Base-by-base conservation (phyloP, 37 sponge, comb jelly and placozoan genomes). In the Ianthella basta region DNA sequence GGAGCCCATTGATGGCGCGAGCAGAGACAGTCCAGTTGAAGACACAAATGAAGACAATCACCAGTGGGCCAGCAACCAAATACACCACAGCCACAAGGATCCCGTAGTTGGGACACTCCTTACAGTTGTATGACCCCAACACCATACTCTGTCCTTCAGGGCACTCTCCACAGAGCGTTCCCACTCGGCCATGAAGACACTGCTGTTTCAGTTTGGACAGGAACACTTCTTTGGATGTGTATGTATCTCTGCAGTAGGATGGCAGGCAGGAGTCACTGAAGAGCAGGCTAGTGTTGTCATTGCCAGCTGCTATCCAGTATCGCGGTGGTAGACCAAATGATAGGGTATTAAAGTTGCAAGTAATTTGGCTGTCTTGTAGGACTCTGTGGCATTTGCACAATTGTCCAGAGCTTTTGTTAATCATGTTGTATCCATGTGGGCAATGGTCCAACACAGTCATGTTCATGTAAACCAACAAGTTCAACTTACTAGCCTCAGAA, bases 151-250 rank as follows among this genome's bases (percentile, higher is more conserved):
- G 25, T 54, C 77, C 56, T 8, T 25, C 1, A 15, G 13, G 37
- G 37, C 89, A 88, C 10, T 37, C 37, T 20, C 89, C 89, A 88
- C 89, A 88, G 0, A 88, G 72, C 55, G 84, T 27, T 50, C 89
- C 89, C 6, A 60, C 13, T 15, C 79, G 80, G 53, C 67, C 50
- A 50, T 84, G 8, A 15, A 19, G 14, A 79, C 89, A 88, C 50
- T 83, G 84, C 24, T 15, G n/a, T n/a, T n/a, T n/a, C n/a, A n/a
- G n/a, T n/a, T n/a, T n/a, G n/a, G n/a, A n/a, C n/a, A n/a, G n/a
- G n/a, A n/a, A n/a, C n/a, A n/a, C n/a, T n/a, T n/a, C n/a, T n/a
- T n/a, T n/a, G n/a, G n/a, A n/a, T n/a, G n/a, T n/a, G n/a, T n/a
- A n/a, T n/a, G n/a, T n/a, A n/a, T n/a, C n/a, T n/a, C n/a, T n/a